Percentiles rank a stretch among this genome's conserved stretches.
Conservation (phyloP, 2,888 invertebrate species). For the Metellina segmentata region DNA sequence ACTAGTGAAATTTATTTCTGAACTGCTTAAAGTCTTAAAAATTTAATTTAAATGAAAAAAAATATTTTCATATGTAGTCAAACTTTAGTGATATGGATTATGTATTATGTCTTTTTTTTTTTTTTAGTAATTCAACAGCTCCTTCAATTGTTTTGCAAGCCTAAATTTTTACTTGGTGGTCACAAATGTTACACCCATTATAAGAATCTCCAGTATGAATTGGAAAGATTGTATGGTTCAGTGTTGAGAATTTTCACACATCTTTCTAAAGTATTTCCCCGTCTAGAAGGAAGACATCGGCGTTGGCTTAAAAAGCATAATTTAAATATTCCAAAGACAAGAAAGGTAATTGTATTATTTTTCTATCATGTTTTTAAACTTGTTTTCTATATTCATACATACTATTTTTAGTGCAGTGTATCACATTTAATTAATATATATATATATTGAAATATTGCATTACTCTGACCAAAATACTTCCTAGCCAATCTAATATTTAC, state of each 20-base stretch:
- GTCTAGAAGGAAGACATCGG: neutral
- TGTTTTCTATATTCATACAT: too few relatives aligned
- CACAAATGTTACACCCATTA: neutral
- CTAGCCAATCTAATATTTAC: too few relatives aligned
- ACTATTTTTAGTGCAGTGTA: too few relatives aligned
- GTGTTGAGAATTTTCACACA: neutral
- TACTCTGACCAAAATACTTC: too few relatives aligned
- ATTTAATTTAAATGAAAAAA: too few relatives aligned
- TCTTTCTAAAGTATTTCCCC: neutral
- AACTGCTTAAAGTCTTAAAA: too few relatives aligned
- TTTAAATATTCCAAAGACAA: neutral
- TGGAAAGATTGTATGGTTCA: neutral
- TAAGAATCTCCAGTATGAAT: neutral
- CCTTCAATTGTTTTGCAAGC: neutral
- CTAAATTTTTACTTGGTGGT: neutral
- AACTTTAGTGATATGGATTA: too few relatives aligned
- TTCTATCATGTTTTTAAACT: neutral
- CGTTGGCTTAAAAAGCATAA: neutral
- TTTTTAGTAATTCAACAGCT: neutral
- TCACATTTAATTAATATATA: too few relatives aligned
- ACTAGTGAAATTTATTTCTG: too few relatives aligned
- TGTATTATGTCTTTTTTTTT: neutral
- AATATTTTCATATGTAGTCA: too few relatives aligned
- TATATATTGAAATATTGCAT: too few relatives aligned
- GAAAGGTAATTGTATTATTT: neutral